Conservation (phyloP, 1,140 invertebrate species). For the Drosophila nigrodunni region DNA sequence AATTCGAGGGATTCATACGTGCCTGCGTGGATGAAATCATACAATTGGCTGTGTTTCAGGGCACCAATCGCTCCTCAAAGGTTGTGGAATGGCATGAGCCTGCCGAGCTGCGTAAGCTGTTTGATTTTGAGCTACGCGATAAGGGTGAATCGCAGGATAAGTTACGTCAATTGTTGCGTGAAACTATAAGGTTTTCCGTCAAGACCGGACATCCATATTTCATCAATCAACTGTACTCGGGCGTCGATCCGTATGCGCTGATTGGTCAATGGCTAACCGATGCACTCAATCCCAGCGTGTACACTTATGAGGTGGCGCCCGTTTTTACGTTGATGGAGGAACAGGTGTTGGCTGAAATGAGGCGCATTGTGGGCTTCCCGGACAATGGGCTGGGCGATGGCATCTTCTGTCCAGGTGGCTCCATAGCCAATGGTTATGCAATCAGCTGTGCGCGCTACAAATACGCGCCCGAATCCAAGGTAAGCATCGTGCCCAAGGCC, state of each 20-base stretch:
- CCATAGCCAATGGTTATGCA: conserved; percentile 97
- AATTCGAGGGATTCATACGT: conserved; percentile 90
- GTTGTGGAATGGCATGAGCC: conserved; percentile 92
- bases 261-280: conserved; percentile 94
- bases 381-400: conserved; percentile 90
- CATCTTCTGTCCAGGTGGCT: conserved; percentile 97
- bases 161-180: conserved; percentile 87
- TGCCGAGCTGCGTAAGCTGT: conserved; percentile 87
- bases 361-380: conserved; percentile 92
- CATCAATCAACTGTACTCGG: conserved; percentile 93
- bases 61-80: conserved; percentile 88
- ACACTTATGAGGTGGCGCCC: conserved; percentile 96
- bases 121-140: conserved; percentile 89
- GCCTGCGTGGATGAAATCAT: conserved; percentile 89
- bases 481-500: conserved; percentile 74
- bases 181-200: conserved; percentile 92
- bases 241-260: conserved; percentile 93
- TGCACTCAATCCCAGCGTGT: conserved; percentile 94
- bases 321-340: conserved; percentile 95
- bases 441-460: conserved; percentile 94
- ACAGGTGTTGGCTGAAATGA: conserved; percentile 92
- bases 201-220: conserved; percentile 95
- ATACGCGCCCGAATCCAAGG: conserved; percentile 92
- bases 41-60: conserved; percentile 90
- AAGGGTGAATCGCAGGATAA: conserved; percentile 88